phyloP scores from a whole-genome alignment of 2,888 invertebrate genomes.

The Erpobdella octoculata region DNA sequence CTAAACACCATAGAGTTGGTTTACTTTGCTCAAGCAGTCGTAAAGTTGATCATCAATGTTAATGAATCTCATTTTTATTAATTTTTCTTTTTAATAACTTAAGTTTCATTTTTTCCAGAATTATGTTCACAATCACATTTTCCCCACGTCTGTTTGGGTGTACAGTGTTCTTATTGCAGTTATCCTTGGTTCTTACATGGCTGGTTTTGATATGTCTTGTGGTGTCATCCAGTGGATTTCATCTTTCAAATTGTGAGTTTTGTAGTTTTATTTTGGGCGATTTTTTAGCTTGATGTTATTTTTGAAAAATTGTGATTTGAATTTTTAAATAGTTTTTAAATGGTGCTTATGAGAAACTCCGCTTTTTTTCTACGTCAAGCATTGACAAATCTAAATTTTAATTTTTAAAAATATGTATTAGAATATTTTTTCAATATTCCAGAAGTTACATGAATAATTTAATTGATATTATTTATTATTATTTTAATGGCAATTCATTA shows the following conservation, averaged over 20 bases:
- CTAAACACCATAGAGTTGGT: too few species aligned
- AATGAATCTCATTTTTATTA: background rate
- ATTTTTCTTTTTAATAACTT: background rate
- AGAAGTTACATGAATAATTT: background rate
- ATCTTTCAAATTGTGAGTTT: constrained; percentile 66
- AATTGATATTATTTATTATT: too few species aligned
- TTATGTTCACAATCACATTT: constrained; percentile 67
- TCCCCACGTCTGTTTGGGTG: background rate
- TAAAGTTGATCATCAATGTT: too few species aligned
- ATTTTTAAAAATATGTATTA: background rate
- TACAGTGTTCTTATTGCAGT: constrained; percentile 69
- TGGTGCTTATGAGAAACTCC: background rate
- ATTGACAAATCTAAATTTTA: background rate
- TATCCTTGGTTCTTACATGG: constrained; percentile 66
- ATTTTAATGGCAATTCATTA: too few species aligned
- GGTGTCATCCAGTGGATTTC: constrained; percentile 65
- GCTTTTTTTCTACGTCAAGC: background rate
- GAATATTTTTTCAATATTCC: background rate
- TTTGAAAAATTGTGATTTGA: background rate
- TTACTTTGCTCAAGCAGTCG: too few species aligned
- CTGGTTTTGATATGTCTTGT: constrained; percentile 72
- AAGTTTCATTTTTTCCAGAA: constrained; percentile 67
- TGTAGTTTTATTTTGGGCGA: too few species aligned
- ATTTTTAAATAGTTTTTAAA: background rate
- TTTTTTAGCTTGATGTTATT: too few species aligned